Evolutionary conservation across 30 jellyfish, hydroid and myxozoan species (phyloP), one percentile per base, ranked within the genome.

Genomic region (Aurelia aurita): DNA sequence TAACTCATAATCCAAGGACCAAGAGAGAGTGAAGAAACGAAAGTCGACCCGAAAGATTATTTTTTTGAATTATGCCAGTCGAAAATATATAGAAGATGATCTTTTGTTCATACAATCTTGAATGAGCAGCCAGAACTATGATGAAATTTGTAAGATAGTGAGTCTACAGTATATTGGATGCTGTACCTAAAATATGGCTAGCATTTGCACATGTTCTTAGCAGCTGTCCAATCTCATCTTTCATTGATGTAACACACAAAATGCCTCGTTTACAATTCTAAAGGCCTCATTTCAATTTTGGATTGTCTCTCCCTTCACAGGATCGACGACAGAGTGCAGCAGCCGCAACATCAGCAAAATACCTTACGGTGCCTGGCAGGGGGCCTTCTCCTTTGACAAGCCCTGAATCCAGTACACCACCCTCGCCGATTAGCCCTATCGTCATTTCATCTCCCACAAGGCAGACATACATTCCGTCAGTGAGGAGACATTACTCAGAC

Each of bases 341-440:
- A 14, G 64, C 55, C 55, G 44, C 58, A 22, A 53, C 87, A 53
- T 39, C 69, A 13, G 29, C 74, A 53, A 75, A 55, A 39, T 58
- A 53, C 23, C 75, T 75, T 2, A 19, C 87, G n/a, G 87, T 75
- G 16, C 87, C 87, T 23, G 75, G 58, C 14, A 75, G 87, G 43
- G 51, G 44, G 14, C 87, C 87, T 23, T 75, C 87, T n/a, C 87
- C 87, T 18, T 62, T 75, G 39, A 53, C 87, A n/a, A 39, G 72
- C 21, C 87, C 87, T 6, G 75, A 75, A 16, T 75, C 87, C 67
- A 55, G 14, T 8, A 55, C 67, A 55, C 51, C 51, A 47, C 64
- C 60, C 2, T 45, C 60, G 8, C 8, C 32, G 14, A 20, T n/a
- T 3, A 27, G 75, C 62, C 66, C 72, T 32, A 49, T 59, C 16